Base-by-base conservation (phyloP, 2,888 invertebrate species). In the Amblyjoppa fuscipennis region DNA sequence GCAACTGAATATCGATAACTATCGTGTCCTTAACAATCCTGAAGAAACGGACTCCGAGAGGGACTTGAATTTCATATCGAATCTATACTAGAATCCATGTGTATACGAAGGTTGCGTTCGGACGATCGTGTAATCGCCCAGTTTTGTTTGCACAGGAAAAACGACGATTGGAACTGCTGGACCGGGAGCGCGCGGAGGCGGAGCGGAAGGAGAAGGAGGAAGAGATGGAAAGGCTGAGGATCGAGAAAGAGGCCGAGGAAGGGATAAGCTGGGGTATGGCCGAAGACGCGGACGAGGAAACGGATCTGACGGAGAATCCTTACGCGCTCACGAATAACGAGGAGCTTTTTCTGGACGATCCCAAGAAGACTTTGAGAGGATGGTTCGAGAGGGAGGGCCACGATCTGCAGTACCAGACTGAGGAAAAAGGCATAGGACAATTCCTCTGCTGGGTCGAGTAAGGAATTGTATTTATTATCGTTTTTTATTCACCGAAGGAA, bases 251-350 rank as follows among this genome's bases (percentile, higher is more conserved):
- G 56, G 96, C 96, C 80, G 96, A 96, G 49, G 96, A 96, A 87
- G 98, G 98, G 3, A 97, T 98, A 86, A 96, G 97, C 92, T 99
- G 99, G 99, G 99, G 99, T 89, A 98, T 99, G 97, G 96, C 97
- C 96, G 98, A 98, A 88, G 98, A 98, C 91, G 98, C 98, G 0
- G 98, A 98, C 88, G 98, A 98, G 88, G 98, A 98, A 89, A 96
- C 96, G 0, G 98, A 98, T 91, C 93, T 97, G 3, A 94, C 96
- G 0, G 97, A 97, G 87, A 98, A 98, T 94, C 98, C 98, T 0
- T 98, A 96, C 92, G 98, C 98, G 0, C 95, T 95, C 71, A 96
- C 97, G 0, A 96, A 96, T 69, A 98, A 98, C 92, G 99, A 99
- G 93, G 98, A 98, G 87, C 94, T 99, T 25, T 99, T 98, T 93